Evolutionary conservation across 2,888 invertebrate species (phyloP), one percentile per base, ranked within the genome.

Genomic region (Brachypalpus laphriformis): DNA sequence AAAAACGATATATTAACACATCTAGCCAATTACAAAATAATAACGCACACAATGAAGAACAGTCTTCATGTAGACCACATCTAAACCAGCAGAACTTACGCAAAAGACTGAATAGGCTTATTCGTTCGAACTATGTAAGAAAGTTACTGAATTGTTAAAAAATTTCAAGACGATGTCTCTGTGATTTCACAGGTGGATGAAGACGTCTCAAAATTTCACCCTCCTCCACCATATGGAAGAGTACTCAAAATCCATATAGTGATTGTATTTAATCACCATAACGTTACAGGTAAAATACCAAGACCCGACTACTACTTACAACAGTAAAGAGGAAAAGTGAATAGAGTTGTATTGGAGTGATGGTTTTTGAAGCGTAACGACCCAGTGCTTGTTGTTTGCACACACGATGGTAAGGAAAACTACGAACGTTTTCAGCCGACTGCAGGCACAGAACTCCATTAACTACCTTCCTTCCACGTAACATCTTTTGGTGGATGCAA

Each of bases 181-280:
- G 71, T 81, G 85, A 85, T 85, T 85, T 85, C 85, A 85, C 81
- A 85, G 85, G 85, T 85, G 85, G 85, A 80, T 85, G 85, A 81
- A 85, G 80, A 76, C 85, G 80, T 85, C 81, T 85, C 66, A 75
- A 70, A 85, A 81, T 74, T 56, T 74, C 54, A 76, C 70, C 81
- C 85, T 68, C 81, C 75, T 71, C 45, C 34, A 37, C 25, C 28
- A 37, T 56, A 75, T 40, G 47, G 61, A 81, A 61, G 57, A 70
- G 34, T 59, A 75, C 51, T 81, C 85, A 85, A 75, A 75, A 85
- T 85, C 85, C 81, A 85, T 85, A 81, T 18, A 75, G 81, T 47
- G 70, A 85, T 81, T 59, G 76, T 81, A 81, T 66, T 81, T 85
- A 85, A 85, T 76, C 75, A 76, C 75, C 85, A 85, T 85, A 85